Conservation (phyloP, 2,888 invertebrate species). For the Petrophora chlorosata region DNA sequence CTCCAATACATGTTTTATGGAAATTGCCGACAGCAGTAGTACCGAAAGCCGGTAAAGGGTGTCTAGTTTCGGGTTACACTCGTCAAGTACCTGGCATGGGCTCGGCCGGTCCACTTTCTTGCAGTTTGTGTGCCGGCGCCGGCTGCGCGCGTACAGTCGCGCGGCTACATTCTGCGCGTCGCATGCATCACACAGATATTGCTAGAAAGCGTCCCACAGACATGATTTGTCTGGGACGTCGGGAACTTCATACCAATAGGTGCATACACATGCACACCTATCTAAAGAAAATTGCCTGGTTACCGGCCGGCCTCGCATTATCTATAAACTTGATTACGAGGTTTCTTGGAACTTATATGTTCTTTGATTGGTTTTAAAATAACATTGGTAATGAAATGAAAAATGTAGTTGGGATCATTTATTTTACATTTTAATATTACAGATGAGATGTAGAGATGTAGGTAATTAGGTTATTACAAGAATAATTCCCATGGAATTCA, state of each 20-base stretch:
- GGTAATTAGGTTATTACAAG: too few species aligned
- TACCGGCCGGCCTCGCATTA: conserved; percentile 17
- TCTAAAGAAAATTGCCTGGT: conserved; percentile 33
- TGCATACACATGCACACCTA: background rate
- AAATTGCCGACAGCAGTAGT: conserved; percentile 4
- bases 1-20: conserved; percentile 9
- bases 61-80: conserved; percentile 42
- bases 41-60: conserved; percentile 23
- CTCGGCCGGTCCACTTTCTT: conserved; percentile 67
- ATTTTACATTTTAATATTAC: too few species aligned
- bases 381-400: too few species aligned
- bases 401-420: too few species aligned
- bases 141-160: conserved; percentile 42
- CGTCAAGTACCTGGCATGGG: conserved; percentile 38
- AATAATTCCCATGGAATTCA: too few species aligned
- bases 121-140: conserved; percentile 58
- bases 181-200: conserved; percentile 61
- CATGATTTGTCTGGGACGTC: conserved; percentile 50
- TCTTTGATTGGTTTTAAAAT: conserved; percentile 24
- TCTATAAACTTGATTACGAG: conserved; percentile 12
- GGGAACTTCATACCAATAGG: conserved; percentile 42
- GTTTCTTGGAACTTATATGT: conserved; percentile 21
- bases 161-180: conserved; percentile 48
- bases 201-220: conserved; percentile 67
- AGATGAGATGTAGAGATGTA: too few species aligned